Conservation (phyloP, 1,140 invertebrate genomes). For the Panulirus ornatus region DNA sequence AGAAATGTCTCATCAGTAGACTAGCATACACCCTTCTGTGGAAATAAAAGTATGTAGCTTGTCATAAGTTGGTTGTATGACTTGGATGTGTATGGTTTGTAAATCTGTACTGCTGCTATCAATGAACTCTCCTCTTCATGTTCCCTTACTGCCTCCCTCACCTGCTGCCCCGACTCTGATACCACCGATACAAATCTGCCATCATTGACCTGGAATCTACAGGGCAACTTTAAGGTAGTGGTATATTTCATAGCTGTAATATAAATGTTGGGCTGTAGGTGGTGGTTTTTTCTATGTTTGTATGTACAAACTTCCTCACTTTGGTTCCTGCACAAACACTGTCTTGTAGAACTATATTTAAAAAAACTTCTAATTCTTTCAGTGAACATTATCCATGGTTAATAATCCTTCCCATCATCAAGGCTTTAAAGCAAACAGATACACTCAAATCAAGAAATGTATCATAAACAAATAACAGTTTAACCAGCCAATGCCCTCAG, state of each 20-base stretch:
- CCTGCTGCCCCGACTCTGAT: conserved; percentile 37
- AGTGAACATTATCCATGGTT: conserved; percentile 8
- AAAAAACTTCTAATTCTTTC: too few species aligned
- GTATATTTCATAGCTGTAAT: conserved; percentile 11
- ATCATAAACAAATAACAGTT: too few species aligned
- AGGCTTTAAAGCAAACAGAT: too few species aligned
- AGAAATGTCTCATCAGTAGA: too few species aligned
- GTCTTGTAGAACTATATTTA: background rate
- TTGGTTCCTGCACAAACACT: conserved; percentile 9
- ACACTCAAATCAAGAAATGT: too few species aligned
- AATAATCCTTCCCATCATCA: too few species aligned
- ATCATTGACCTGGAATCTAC: conserved; percentile 41
- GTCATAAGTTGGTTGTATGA: conserved; percentile 5
- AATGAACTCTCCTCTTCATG: conserved; percentile 45
- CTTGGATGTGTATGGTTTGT: conserved; percentile 14
- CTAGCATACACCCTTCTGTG: too few species aligned
- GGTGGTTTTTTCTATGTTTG: background rate
- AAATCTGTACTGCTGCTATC: conserved; percentile 36
- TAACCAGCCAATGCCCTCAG: too few species aligned
- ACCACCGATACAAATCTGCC: conserved; percentile 14
- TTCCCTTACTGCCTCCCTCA: conserved; percentile 29
- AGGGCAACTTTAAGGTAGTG: conserved; percentile 70
- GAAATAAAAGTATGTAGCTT: too few species aligned
- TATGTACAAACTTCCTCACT: too few species aligned
- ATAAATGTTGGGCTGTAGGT: background rate